Percentiles rank a stretch among this genome's conserved stretches.
Evolutionary conservation across 2,797 vertebrate species (phyloP).

Genomic region (Urophycis tenuis): DNA sequence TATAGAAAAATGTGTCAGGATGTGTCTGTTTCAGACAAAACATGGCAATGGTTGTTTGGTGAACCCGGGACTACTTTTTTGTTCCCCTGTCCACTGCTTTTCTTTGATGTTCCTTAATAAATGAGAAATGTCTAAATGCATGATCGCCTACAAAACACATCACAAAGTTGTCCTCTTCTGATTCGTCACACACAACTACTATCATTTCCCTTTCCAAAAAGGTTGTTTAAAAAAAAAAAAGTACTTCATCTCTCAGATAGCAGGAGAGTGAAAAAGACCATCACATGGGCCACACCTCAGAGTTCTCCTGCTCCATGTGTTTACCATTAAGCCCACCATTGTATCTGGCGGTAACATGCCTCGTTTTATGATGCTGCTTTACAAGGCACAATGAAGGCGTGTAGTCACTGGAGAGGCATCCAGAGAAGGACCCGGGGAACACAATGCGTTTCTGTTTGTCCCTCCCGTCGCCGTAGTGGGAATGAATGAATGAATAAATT

Average conservation of each 20-base stretch:
- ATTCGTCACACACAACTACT: background rate
- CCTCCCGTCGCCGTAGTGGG: background rate
- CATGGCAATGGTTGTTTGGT: background rate
- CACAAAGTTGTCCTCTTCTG: background rate
- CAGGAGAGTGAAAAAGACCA: slow-evolving; percentile 5
- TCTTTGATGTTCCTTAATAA: background rate
- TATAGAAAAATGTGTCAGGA: background rate
- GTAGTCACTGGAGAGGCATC: slow-evolving; percentile 58
- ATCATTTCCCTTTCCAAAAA: background rate
- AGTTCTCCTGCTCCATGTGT: slow-evolving; percentile 47
- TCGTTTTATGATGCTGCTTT: slow-evolving; percentile 70
- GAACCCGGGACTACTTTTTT: background rate
- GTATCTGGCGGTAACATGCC: slow-evolving; percentile 60
- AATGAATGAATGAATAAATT: slow-evolving; percentile 8
- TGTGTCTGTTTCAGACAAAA: background rate
- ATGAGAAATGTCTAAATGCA: background rate
- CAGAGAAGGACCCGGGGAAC: slow-evolving; percentile 44
- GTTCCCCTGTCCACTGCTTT: background rate
- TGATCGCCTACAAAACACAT: background rate
- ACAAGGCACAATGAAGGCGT: slow-evolving; percentile 65
- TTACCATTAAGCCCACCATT: slow-evolving; percentile 58
- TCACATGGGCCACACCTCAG: slow-evolving; percentile 43
- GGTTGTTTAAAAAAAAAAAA: background rate
- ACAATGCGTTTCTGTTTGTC: slow-evolving; percentile 21
- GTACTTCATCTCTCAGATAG: background rate